Base-by-base conservation (phyloP, 2,888 invertebrate species). In the Panzeria rudis region DNA sequence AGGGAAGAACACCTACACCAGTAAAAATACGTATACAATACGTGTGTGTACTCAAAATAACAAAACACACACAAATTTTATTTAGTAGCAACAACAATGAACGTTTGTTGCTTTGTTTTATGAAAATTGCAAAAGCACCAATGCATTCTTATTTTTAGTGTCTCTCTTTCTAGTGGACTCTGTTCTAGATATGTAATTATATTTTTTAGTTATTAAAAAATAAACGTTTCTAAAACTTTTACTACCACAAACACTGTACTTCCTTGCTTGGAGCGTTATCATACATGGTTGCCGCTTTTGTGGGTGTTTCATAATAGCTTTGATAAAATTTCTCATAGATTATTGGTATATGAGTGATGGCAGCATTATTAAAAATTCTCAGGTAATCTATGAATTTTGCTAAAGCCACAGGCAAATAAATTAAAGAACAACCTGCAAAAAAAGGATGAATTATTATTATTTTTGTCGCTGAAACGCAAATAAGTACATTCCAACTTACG, bases 291-390 rank as follows among this genome's bases (percentile, higher is more conserved):
- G 89, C 87, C 8, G 86, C 81, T 44, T 89, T 89, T 52, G 90
- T 89, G 2, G 91, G 88, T 61, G 90, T 89, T 32, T 92, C 92
- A 87, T 92, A 92, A 83, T 91, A 92, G 73, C 88, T 90, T 80
- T 90, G 90, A 83, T 92, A 91, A 88, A 91, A 92, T 25, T 89
- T 89, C 80, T 92, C 92, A 80, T 92, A 92, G 32, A 90, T 87
- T 88, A 92, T 90, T 44, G 92, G 92, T 86, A 92, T 91, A 86
- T 93, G 92, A 38, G 92, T 92, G 47, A 93, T 89, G 56, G 89
- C 87, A 47, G 90, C 89, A 87, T 93, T 93, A 86, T 92, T 92
- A 86, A 92, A 92, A 82, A 93, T 91, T 79, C 92, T 90, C 75
- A 92, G 89, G 80, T 91, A 90, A 83, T 90, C 91, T 50, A 93